phyloP scores from a whole-genome alignment of 2,888 invertebrate genomes.

The Chouioia cunea region DNA sequence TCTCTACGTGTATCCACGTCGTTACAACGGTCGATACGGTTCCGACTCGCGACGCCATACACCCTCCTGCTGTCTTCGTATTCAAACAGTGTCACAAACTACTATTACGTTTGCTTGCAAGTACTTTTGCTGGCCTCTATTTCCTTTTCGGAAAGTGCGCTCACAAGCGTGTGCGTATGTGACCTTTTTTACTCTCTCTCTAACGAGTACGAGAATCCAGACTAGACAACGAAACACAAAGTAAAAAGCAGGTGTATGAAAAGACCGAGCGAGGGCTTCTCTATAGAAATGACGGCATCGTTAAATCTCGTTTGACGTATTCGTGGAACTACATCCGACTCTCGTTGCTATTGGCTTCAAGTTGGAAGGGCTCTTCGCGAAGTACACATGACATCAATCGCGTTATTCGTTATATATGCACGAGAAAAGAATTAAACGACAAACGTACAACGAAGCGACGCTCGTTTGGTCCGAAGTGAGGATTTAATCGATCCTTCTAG shows the following conservation, averaged over 20 bases:
- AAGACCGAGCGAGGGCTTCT: not conserved
- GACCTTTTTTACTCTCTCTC: too few species aligned
- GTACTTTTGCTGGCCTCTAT: too few species aligned
- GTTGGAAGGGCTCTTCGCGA: not conserved
- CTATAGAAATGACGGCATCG: slow-evolving; percentile 1
- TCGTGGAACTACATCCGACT: slow-evolving; percentile 11
- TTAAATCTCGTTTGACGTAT: slow-evolving; percentile 26
- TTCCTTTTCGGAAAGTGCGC: not conserved
- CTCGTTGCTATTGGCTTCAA: not conserved
- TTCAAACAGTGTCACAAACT: too few species aligned
- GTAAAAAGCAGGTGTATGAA: not conserved
- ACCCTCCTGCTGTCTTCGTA: too few species aligned
- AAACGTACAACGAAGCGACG: not conserved
- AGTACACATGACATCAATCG: not conserved
- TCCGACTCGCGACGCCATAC: not conserved
- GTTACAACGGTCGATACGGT: slow-evolving; percentile 53
- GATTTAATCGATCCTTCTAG: too few species aligned
- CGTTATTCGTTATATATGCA: not conserved
- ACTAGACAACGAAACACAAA: not conserved
- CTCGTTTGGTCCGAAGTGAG: too few species aligned
- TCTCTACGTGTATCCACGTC: too few species aligned
- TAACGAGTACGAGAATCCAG: too few species aligned
- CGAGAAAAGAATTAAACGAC: not conserved
- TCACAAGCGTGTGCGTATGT: too few species aligned
- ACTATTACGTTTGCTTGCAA: too few species aligned